These are phyloP conservation scores for Ammodramus savannarum DNA, from an alignment of 2,113 vertebrate genomes.

Conservation along the genomic window DNA sequence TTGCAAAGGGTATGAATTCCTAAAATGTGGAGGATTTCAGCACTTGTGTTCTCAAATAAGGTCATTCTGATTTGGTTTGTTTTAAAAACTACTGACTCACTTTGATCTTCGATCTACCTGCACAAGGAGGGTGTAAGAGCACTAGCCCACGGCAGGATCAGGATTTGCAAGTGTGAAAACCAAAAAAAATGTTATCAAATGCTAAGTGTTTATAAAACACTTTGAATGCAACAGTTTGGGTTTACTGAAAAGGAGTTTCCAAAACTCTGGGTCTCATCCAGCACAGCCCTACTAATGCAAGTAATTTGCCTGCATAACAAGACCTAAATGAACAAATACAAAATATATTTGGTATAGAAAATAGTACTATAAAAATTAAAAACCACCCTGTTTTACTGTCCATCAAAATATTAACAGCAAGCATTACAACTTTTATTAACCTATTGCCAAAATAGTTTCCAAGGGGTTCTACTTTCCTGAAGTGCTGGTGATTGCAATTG, in stretches of 20 bases:
- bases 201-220: background rate
- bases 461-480: conserved; percentile 32
- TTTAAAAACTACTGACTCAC: background rate
- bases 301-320: background rate
- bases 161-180: background rate
- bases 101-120: background rate
- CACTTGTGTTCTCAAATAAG: background rate
- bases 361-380: conserved; percentile 72
- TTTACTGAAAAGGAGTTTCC: conserved; percentile 18
- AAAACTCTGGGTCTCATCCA: conserved; percentile 14
- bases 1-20: background rate
- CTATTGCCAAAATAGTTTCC: conserved; percentile 47
- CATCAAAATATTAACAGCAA: conserved; percentile 69
- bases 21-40: background rate
- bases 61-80: background rate
- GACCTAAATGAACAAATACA: conserved; percentile 48
- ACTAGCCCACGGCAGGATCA: background rate
- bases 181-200: background rate
- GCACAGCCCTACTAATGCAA: background rate
- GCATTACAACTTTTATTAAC: conserved; percentile 35
- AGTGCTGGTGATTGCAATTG: conserved; percentile 73
- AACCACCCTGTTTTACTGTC: conserved; percentile 69
- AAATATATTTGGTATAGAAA: conserved; percentile 72
- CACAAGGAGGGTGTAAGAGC: background rate
- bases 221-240: background rate